Evolutionary conservation across 2,113 vertebrate species (phyloP).

Genomic region (Natator depressus): DNA sequence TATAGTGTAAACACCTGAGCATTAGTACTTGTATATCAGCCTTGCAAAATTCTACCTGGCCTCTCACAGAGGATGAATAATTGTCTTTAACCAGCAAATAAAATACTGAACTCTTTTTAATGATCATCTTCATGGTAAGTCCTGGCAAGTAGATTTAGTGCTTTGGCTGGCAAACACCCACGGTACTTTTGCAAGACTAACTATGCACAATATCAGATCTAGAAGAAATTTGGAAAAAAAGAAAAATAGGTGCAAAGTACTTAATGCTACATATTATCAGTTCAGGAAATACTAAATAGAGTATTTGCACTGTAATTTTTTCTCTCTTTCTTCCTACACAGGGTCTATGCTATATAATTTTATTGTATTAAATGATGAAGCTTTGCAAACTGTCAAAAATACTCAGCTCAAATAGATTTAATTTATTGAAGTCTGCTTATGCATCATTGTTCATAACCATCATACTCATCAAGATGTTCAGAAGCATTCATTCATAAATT

Average conservation of each 20-base stretch:
- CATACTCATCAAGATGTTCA: neutral
- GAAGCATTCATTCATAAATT: neutral
- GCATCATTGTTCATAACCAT: neutral
- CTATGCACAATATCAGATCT: neutral
- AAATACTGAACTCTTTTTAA: neutral
- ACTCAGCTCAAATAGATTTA: neutral
- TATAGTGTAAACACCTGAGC: neutral
- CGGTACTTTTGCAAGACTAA: neutral
- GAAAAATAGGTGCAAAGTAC: fast-evolving
- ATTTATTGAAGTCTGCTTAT: conserved; percentile 9
- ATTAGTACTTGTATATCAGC: neutral
- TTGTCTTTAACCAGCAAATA: neutral
- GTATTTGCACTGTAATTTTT: neutral
- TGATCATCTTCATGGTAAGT: neutral
- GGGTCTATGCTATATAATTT: neutral
- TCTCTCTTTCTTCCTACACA: neutral
- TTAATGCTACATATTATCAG: neutral
- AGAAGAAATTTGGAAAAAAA: fast-evolving
- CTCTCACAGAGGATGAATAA: neutral
- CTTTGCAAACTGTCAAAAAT: neutral
- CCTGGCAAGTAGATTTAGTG: neutral
- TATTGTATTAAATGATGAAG: neutral
- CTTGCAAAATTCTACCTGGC: neutral
- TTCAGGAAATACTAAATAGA: neutral
- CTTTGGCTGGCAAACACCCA: neutral